Base-by-base conservation (phyloP, 1,140 invertebrate genomes). In the Zophobas morio region DNA sequence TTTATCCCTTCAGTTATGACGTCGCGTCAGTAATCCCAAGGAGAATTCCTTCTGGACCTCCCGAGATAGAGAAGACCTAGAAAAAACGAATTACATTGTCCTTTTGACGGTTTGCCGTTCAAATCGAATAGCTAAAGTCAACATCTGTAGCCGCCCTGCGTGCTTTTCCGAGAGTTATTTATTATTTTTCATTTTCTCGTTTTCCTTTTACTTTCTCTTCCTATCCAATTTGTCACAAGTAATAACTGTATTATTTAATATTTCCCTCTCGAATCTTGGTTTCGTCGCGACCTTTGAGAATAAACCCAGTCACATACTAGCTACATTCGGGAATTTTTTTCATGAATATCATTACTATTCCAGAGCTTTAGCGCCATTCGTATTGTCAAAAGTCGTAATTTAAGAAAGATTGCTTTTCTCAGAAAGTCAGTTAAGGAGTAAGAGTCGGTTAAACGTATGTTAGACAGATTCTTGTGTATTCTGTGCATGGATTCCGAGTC, bases 71-170 rank as follows among this genome's bases (percentile, higher is more conserved):
- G 63, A 56, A 77, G 56, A 53, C 76, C 39, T 54, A 60, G 46
- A 8, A 77, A 77, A 77, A 72, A 39, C 54, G 76, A 78, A 78
- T 78, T 78, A 78, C 53, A 49, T 60, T 73, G 76, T 78, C 70
- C 47, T 51, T 78, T 57, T 78, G 76, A 78, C 76, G 57, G 60
- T 63, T 73, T 77, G 54, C 36, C 56, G 49, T 73, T 56, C 37
- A 71, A 72, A 6, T 46, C 40, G 39, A 49, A 53, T 20, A 56
- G 49, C 71, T 37, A 56, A 42, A 53, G 71, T 73, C 54, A 72
- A 66, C 70, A 78, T 78, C 56, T 74, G 70, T 66, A 78, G 37
- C 51, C 51, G 40, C 35, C 32, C 57, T 71, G 70, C 56, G 63
- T 70, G 37, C 56, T 46, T 73, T 63, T 40, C 70, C 1, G 33